These are phyloP conservation scores for Andrena chrysosceles DNA, from an alignment of 2,888 invertebrate species.

Conservation along the genomic window DNA sequence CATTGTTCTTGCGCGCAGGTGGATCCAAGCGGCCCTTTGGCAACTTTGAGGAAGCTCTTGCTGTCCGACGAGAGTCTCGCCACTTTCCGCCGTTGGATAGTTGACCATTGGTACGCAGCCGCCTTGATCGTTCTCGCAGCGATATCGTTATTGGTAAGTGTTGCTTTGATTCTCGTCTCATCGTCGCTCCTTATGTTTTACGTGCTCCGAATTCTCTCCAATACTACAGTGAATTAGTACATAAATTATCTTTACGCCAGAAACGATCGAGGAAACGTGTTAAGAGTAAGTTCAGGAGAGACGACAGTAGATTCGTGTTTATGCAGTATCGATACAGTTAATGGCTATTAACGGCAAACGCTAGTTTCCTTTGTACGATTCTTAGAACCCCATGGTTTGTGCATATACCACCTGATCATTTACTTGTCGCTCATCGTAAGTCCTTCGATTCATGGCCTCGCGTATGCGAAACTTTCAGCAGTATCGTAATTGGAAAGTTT, in stretches of 20 bases:
- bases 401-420: not conserved
- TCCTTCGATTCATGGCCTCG: not conserved
- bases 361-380: conserved; percentile 12
- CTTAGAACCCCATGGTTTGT: not conserved
- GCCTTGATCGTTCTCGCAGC: conserved; percentile 91
- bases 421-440: not conserved
- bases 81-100: conserved; percentile 94
- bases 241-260: conserved; percentile 67
- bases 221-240: not conserved
- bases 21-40: conserved; percentile 96
- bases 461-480: not conserved
- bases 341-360: not conserved
- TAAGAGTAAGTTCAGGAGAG: conserved; percentile 75
- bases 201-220: not conserved
- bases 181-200: no score
- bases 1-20: conserved; percentile 85
- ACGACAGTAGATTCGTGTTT: conserved; percentile 43
- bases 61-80: conserved; percentile 96
- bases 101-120: conserved; percentile 96
- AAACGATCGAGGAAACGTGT: conserved; percentile 73
- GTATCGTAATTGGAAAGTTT: conserved; percentile 23
- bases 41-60: conserved; percentile 93
- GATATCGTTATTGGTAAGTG: conserved; percentile 92
- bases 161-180: not conserved
- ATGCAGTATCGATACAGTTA: not conserved